These are phyloP conservation scores for Callitettix versicolor DNA, from an alignment of 1,140 invertebrate species.

Conservation along the genomic window DNA sequence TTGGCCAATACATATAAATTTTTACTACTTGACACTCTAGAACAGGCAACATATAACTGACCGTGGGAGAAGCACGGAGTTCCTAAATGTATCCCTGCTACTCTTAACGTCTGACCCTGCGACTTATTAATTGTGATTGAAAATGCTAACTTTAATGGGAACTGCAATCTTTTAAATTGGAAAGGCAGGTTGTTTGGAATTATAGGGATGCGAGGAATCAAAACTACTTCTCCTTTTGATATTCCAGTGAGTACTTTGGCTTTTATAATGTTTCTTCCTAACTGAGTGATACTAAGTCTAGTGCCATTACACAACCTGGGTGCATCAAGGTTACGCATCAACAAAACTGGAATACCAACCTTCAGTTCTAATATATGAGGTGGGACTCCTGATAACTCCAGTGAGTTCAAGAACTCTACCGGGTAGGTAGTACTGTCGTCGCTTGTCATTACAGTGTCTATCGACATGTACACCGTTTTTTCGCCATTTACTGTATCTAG, in stretches of 20 bases:
- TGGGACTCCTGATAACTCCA: conserved; percentile 32
- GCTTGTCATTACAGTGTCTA: conserved; percentile 28
- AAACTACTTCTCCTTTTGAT: conserved; percentile 14
- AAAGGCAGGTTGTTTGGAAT: conserved; percentile 17
- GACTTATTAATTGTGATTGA: too few relatives aligned
- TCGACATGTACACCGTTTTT: too few relatives aligned
- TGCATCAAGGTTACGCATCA: conserved; percentile 31
- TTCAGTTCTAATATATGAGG: conserved; percentile 31
- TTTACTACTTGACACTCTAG: conserved; percentile 21
- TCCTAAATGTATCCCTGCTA: conserved; percentile 21
- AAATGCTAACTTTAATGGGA: conserved; percentile 35
- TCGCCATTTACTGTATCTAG: too few relatives aligned
- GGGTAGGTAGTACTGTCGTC: conserved; percentile 30
- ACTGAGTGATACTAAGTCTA: conserved; percentile 31
- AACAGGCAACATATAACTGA: conserved; percentile 30
- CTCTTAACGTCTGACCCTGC: too few relatives aligned
- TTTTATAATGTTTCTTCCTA: too few relatives aligned
- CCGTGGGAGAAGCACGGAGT: conserved; percentile 30
- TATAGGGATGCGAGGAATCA: too few relatives aligned
- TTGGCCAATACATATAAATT: too few relatives aligned
- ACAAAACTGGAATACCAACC: conserved; percentile 31
- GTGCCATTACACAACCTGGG: conserved; percentile 36
- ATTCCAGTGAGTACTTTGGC: conserved; percentile 11
- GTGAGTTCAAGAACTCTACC: conserved; percentile 30
- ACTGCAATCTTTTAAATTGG: conserved; percentile 24